phyloP scores from a whole-genome alignment of 2,888 invertebrate species.

The Rutpela maculata region DNA sequence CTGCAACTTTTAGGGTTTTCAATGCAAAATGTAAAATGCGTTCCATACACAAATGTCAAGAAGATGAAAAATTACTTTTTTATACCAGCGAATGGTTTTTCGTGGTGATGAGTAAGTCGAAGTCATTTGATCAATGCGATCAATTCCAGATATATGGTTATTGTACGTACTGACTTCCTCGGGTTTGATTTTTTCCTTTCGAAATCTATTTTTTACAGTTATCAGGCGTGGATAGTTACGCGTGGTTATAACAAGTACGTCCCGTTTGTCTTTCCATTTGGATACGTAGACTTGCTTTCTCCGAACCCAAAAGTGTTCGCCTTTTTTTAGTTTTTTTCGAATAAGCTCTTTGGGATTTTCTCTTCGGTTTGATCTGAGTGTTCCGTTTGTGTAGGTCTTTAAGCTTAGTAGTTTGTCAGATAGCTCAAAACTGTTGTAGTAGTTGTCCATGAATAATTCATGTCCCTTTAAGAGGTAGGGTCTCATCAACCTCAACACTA shows the following conservation, averaged over 20 bases:
- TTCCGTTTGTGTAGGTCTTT: constrained; percentile 30
- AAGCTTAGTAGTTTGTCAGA: constrained; percentile 52
- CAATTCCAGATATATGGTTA: constrained; percentile 58
- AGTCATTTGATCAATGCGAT: constrained; percentile 63
- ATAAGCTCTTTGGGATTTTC: not conserved
- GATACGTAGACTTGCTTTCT: constrained; percentile 62
- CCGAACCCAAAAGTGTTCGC: constrained; percentile 52
- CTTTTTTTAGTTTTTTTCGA: constrained; percentile 38
- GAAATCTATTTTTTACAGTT: constrained; percentile 52
- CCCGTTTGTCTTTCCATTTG: constrained; percentile 62
- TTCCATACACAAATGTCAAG: constrained; percentile 34
- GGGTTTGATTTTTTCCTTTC: constrained; percentile 42
- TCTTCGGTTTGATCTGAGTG: not conserved
- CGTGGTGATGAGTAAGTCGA: constrained; percentile 62
- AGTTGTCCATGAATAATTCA: too few relatives aligned
- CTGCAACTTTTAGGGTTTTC: not conserved
- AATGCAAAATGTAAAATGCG: constrained; percentile 15
- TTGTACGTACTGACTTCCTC: constrained; percentile 26
- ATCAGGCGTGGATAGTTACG: constrained; percentile 56
- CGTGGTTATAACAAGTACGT: constrained; percentile 62
- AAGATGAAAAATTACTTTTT: constrained; percentile 63
- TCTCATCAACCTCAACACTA: constrained; percentile 29
- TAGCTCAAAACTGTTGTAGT: too few relatives aligned
- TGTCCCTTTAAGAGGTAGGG: constrained; percentile 2
- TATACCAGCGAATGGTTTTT: constrained; percentile 65